phyloP scores from a whole-genome alignment of 2,888 invertebrate species.

The Eumerus sabulonum region DNA sequence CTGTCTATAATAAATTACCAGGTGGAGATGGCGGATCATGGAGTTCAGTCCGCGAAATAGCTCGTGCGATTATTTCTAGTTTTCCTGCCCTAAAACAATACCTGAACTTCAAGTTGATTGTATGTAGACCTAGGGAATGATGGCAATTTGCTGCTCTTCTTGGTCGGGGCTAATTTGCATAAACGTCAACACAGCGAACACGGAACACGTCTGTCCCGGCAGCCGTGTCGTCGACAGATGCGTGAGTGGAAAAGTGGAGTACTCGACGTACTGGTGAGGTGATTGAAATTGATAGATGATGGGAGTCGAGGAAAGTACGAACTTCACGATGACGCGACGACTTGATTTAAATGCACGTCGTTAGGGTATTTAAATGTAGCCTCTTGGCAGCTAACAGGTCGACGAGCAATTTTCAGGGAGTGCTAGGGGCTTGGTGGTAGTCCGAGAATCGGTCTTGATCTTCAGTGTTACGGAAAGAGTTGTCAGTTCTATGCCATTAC shows the following conservation, averaged over 20 bases:
- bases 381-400: constrained; percentile 5
- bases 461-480: constrained; percentile 4
- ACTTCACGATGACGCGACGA: constrained; percentile 23
- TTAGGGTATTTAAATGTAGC: constrained; percentile 48
- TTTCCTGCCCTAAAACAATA: constrained; percentile 44
- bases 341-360: constrained; percentile 56
- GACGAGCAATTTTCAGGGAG: constrained; percentile 44
- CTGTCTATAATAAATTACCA: constrained; percentile 26
- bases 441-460: too few relatives aligned
- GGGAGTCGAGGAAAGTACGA: constrained; percentile 21
- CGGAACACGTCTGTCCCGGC: constrained; percentile 4
- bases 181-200: constrained; percentile 40
- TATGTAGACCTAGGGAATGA: constrained; percentile 28
- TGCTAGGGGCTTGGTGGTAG: constrained; percentile 2
- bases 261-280: neutral
- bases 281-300: constrained; percentile 47
- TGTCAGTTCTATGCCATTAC: neutral
- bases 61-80: constrained; percentile 55
- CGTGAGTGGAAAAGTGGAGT: constrained; percentile 39
- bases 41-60: constrained; percentile 7
- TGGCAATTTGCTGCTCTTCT: constrained; percentile 55
- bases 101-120: constrained; percentile 46
- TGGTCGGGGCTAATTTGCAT: constrained; percentile 48
- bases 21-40: constrained; percentile 12
- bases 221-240: neutral